phyloP scores from a whole-genome alignment of 1,140 invertebrate genomes.

The Hetaerina americana region DNA sequence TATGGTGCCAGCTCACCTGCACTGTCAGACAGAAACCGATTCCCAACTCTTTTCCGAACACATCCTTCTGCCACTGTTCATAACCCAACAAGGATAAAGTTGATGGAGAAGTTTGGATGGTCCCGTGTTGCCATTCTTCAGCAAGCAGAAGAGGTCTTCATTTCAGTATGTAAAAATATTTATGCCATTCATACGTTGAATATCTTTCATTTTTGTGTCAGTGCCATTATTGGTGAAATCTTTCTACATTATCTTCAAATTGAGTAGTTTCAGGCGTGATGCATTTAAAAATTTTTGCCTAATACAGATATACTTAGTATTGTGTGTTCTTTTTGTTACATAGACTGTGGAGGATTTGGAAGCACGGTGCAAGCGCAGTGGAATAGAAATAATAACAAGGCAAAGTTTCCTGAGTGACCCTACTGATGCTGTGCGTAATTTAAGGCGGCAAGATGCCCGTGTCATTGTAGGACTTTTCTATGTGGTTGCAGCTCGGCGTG shows the following conservation, averaged over 20 bases:
- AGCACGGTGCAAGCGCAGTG: constrained; percentile 80
- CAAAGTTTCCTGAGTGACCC: constrained; percentile 96
- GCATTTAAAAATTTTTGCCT: neutral
- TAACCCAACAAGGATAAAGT: constrained; percentile 92
- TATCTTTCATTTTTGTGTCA: constrained; percentile 3
- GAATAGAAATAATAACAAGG: constrained; percentile 86
- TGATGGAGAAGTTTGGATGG: constrained; percentile 96
- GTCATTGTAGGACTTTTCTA: constrained; percentile 98
- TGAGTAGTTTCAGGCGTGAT: constrained; percentile 1
- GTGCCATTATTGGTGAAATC: neutral
- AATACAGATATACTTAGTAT: no score
- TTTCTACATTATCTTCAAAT: constrained; percentile 6
- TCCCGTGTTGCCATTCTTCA: constrained; percentile 92
- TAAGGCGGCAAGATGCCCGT: constrained; percentile 83
- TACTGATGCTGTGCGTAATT: constrained; percentile 86
- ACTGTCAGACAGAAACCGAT: constrained; percentile 90
- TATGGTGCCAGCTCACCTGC: constrained; percentile 97
- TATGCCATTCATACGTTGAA: no score
- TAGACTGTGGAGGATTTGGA: constrained; percentile 97
- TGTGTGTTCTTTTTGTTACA: constrained; percentile 17
- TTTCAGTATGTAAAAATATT: constrained; percentile 59
- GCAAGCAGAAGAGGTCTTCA: constrained; percentile 98
- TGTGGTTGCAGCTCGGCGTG: constrained; percentile 85
- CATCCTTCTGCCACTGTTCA: constrained; percentile 99
- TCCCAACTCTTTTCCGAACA: constrained; percentile 95